Evolutionary conservation across 2,888 invertebrate species (phyloP), one percentile per base, ranked within the genome.

Genomic region (Metacarcinus magister): DNA sequence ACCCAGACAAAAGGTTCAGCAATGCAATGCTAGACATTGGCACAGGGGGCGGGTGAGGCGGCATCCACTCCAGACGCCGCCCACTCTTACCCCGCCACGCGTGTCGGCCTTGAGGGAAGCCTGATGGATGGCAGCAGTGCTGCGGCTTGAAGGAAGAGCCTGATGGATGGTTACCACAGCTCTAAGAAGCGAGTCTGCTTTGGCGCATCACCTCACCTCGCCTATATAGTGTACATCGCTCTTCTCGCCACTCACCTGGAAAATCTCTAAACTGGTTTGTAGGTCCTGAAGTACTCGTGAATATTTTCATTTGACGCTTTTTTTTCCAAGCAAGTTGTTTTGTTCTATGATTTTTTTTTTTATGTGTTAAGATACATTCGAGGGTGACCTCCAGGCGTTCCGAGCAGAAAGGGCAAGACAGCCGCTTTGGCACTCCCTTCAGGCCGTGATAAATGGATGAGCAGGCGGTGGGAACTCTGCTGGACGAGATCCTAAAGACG

Each of bases 181-280:
- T 7, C n/a, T 28, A 28, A n/a, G 75, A 82, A 8, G 32, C 8
- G 75, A 82, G 75, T 82, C 75, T 82, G n/a, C 75, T 82, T 82
- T 82, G 75, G 75, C 75, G 75, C 75, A 82, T 28, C 75, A 82
- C 75, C 75, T 28, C 75, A n/a, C 75, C 75, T 82, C n/a, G n/a
- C 75, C 75, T 82, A 19, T 28, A n/a, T 23, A 10, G 10, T 28
- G 28, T 10, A 82, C 75, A 82, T 28, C n/a, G 28, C 75, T 28
- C 75, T 28, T 28, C 75, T 82, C 28, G 75, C 28, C 75, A 82
- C 75, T 60, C 60, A 60, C 60, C 60, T 60, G 60, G 60, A 60
- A 60, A 60, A 60, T 60, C 60, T 60, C 60, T 23, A 23, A 60
- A 60, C 60, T 60, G 60, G 60, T 60, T 60, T 23, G 19, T 60